Base-by-base conservation (phyloP, 53 echinoderm and acorn worm genomes). In the Patiria pectinifera region DNA sequence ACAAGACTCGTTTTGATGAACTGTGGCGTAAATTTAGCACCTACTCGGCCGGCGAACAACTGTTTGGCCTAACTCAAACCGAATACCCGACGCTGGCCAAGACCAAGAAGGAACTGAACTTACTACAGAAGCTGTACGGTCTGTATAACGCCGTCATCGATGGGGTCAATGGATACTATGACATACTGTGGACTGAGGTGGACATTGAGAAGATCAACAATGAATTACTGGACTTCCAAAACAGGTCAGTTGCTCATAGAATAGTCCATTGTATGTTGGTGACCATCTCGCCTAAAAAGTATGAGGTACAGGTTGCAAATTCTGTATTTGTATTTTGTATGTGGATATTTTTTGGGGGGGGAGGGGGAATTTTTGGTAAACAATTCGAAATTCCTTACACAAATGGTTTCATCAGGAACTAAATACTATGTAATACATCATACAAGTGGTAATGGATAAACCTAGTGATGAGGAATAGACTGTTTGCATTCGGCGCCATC, bases 91-190 rank as follows among this genome's bases (percentile, higher is more conserved):
- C 89, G 62, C 87, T 99, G 0, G 84, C 94, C n/a, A 97, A 96
- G 94, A 96, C 93, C 72, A 99, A 97, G 95, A 99, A 99, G 83
- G 99, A 97, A 92, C 97, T 99, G 63, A 97, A 99, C 76, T 92
- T 99, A 18, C 96, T 99, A 43, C 95, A 97, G 91, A 99, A 97
- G 91, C 94, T 97, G 45, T 97, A 97, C 82, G 99, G 99, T 6
- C 84, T 99, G 59, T 99, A 97, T 91, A 99, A 97, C 78, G 93
- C 97, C 59, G 99, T 99, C 79, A 99, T 99, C 90, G 99, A 99
- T 76, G 91, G 94, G 47, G 83, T 95, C 71, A 95, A 93, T 91
- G 95, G 95, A 45, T 95, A 95, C 76, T 92, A 92, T 62, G 95
- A 95, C 66, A 95, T 95, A 18, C 81, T 93, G 9, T 95, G 95